Conservation (phyloP, 2,888 invertebrate species). For the Drosophila borealis region DNA sequence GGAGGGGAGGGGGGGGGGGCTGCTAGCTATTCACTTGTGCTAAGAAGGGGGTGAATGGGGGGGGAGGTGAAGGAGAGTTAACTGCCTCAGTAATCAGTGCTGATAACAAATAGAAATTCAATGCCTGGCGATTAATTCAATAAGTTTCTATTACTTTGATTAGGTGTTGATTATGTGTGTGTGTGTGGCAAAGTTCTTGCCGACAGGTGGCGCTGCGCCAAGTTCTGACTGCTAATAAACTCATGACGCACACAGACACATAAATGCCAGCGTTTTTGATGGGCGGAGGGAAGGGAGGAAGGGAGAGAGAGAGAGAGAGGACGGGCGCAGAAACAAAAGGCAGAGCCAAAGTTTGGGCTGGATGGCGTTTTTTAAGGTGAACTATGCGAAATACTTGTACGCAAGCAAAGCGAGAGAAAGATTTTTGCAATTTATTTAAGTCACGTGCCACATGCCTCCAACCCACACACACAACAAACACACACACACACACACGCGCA, state of each 20-base stretch:
- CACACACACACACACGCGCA: constrained; percentile 12
- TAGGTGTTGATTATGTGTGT: constrained; percentile 77
- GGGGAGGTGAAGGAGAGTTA: background rate
- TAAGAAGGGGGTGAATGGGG: too few relatives aligned
- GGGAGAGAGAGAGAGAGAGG: background rate
- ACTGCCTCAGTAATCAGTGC: constrained; percentile 54
- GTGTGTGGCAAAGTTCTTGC: constrained; percentile 45
- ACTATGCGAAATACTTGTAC: constrained; percentile 72
- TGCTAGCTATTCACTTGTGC: too few relatives aligned
- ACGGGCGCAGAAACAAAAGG: constrained; percentile 58
- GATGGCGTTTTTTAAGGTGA: constrained; percentile 33
- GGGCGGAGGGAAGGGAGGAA: too few relatives aligned
- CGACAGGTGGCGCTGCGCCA: constrained; percentile 62
- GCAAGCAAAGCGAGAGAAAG: constrained; percentile 70
- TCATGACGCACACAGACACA: constrained; percentile 47
- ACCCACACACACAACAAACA: constrained; percentile 21
- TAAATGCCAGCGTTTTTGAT: constrained; percentile 53
- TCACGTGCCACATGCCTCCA: constrained; percentile 70
- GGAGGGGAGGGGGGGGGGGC: background rate
- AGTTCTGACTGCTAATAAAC: constrained; percentile 72
- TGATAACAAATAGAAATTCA: constrained; percentile 73
- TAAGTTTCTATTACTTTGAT: constrained; percentile 79
- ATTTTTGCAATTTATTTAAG: constrained; percentile 80
- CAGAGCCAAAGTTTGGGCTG: constrained; percentile 29
- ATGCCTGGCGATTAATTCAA: constrained; percentile 72